Conservation (phyloP, 2,113 vertebrate species). For the Coracopsis vasa region DNA sequence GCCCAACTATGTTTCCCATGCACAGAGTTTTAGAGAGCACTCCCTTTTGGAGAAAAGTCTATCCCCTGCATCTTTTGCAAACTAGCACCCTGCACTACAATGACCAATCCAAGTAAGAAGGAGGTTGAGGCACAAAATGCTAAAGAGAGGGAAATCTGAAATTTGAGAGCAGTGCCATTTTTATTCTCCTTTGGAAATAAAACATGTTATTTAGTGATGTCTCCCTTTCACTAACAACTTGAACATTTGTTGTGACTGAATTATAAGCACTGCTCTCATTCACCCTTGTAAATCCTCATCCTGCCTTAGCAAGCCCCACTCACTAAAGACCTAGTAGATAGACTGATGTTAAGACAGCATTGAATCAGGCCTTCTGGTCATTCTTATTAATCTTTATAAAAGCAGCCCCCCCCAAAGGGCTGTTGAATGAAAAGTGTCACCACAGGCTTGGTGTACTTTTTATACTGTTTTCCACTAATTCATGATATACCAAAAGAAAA, state of each 20-base stretch:
- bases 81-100: background rate
- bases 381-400: background rate
- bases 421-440: background rate
- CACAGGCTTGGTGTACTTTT: background rate
- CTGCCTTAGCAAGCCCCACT: background rate
- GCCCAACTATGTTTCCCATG: background rate
- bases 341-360: background rate
- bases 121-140: background rate
- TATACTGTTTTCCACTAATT: background rate
- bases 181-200: background rate
- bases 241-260: background rate
- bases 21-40: background rate
- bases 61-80: background rate
- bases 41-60: background rate
- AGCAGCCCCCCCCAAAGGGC: background rate
- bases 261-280: background rate
- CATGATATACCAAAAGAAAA: background rate
- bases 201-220: background rate
- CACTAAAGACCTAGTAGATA: background rate
- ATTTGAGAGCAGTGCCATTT: background rate
- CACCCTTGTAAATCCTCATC: background rate
- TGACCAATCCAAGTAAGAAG: background rate
- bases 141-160: background rate
- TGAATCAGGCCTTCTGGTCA: background rate
- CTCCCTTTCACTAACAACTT: background rate